A percentile compares a stretch with the other conserved stretches of the same genome.
Conservation (phyloP, 53 echinoderm and acorn worm species). For the Antedon mediterranea region DNA sequence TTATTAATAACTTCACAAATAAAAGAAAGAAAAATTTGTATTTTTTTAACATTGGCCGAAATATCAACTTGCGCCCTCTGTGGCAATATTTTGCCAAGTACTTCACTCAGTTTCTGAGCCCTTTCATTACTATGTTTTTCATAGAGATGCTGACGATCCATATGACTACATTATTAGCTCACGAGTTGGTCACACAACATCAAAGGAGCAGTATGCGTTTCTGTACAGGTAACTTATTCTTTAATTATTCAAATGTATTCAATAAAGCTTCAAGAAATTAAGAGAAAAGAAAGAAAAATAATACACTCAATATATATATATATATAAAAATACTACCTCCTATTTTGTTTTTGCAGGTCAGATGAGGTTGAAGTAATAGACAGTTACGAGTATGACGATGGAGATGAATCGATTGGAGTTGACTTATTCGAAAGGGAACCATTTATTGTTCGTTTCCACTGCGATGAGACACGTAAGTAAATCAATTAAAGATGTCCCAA, state of each 20-base stretch:
- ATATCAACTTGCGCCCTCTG: too few species aligned
- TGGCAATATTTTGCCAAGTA: too few species aligned
- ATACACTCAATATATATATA: too few species aligned
- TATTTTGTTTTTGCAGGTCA: slow-evolving; percentile 8
- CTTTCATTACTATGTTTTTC: too few species aligned
- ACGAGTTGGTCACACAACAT: background rate
- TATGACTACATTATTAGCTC: background rate
- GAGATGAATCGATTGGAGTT: slow-evolving; percentile 21
- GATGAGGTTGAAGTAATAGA: slow-evolving; percentile 9
- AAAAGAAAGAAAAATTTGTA: too few species aligned
- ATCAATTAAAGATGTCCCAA: background rate
- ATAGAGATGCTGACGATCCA: background rate
- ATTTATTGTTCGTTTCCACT: slow-evolving; percentile 29
- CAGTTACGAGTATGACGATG: slow-evolving; percentile 32
- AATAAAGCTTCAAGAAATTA: too few species aligned
- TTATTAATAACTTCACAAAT: too few species aligned
- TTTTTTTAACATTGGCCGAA: too few species aligned
- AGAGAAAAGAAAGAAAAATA: too few species aligned
- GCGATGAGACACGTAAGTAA: background rate
- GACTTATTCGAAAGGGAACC: slow-evolving; percentile 42
- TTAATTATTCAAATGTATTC: background rate
- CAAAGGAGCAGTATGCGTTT: background rate
- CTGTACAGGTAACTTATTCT: background rate
- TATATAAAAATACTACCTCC: too few species aligned
- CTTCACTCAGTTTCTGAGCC: too few species aligned